Base-by-base conservation (phyloP, 1,140 invertebrate genomes). In the Araneus ventricosus region DNA sequence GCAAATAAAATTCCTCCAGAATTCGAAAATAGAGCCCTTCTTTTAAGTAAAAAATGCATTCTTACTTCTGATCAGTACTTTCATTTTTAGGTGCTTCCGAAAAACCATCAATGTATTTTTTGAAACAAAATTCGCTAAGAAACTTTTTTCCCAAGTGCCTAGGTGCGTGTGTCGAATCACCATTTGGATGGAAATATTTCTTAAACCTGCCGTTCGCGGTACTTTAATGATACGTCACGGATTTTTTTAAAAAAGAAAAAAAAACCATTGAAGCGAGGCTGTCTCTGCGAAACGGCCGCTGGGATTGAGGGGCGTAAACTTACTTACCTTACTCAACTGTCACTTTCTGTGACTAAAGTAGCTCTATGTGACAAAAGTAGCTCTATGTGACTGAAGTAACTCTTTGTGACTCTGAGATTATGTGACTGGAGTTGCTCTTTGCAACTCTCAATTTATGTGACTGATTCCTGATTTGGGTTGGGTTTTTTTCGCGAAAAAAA, bases 131-230 rank as follows among this genome's bases (percentile, higher is more conserved):
- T 5, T 30, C 17, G n/a, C 24, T 52, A 17, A 41, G 79, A 6
- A 52, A 82, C 24, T 45, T 14, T 57, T 84, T 84, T 84, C 8
- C n/a, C 24, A 10, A 39, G 79, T 17, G 41, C n/a, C 37, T 82
- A 8, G n/a, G 34, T 80, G 39, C 14, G 39, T 37, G 39, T 4
- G 14, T 67, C 22, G 34, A 88, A 88, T 63, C 57, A 24, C 61
- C 59, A 30, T 88, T 67, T 41, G 67, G 86, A 88, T 88, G 86
- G 86, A 63, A 67, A 88, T 88, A 39, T 67, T 88, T 5, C 8
- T 27, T 41, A 14, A 63, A 67, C 75, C 41, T 88, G 75, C 87
- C 63, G 63, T 34, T 88, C 5, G 17, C 45, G 37, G 10, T 45
- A 17, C 24, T 75, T 88, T 88, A 88, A 34, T 75, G 86, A 59